Evolutionary conservation across 35 echinoderm and acorn worm genomes (phyloP), one percentile per base, ranked within the genome.

Genomic region (Ophioderma brevispina): DNA sequence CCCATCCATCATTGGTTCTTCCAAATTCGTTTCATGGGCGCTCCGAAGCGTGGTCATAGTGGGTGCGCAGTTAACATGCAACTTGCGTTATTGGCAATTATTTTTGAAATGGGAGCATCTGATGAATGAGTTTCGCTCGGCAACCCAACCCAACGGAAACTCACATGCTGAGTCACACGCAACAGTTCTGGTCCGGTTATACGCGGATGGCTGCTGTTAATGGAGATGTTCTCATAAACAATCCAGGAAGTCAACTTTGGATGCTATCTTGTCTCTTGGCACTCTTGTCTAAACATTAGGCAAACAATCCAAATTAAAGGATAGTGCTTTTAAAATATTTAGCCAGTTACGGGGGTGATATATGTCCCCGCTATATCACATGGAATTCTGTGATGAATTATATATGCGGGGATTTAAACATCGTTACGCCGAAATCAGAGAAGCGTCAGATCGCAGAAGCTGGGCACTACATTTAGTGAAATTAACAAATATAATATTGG

Each of bases 201-300:
- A 70, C 1, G 5, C 2, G n/a, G 59, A 70, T 18, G 2, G 4
- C n/a, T 6, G 59, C 23, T 30, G 59, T 30, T 70, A 18, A 70
- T 70, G n/a, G 59, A 70, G 15, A 70, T 70, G 23, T 70, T 70
- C 59, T 70, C 59, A 70, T 70, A 70, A 70, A 70, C 59, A 70
- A 2, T 70, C n/a, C 59, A 70, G 59, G 59, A 70, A 70, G 59
- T 70, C 28, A 30, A 70, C 15, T 70, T 70, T 70, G n/a, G 59
- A 25, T 46, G 41, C 41, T 30, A 70, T 2, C 28, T 18, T 25
- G 59, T 70, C 59, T 70, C 59, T 25, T 70, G 59, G 23, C 59
- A 70, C 5, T 70, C 59, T 70, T 70, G 28, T 70, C 28, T 70
- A 70, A 70, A 70, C 59, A 70, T 3, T 6, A 70, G 28, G 17